These are phyloP conservation scores for Brachionus paranguensis DNA, from an alignment of 1,140 invertebrate genomes.

Conservation along the genomic window DNA sequence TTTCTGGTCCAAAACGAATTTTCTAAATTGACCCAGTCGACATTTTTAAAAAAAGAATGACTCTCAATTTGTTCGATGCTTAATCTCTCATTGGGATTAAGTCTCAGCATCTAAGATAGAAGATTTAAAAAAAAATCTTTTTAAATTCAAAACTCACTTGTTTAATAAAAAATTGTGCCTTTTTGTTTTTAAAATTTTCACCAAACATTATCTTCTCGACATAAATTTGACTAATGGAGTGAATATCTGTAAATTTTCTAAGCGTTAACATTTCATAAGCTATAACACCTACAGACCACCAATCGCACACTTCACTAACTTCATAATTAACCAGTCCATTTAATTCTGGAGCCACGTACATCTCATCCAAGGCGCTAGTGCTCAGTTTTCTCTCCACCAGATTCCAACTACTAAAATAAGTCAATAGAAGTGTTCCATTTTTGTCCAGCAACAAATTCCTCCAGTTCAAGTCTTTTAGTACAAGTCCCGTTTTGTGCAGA, in stretches of 20 bases:
- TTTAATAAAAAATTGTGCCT: background rate
- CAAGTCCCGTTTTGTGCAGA: background rate
- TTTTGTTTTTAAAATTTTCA: background rate
- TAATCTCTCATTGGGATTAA: background rate
- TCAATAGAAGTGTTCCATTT: background rate
- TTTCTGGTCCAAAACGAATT: background rate
- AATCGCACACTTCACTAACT: background rate
- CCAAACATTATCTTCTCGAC: background rate
- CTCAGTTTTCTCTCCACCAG: background rate
- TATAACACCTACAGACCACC: conserved; percentile 29
- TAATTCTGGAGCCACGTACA: background rate
- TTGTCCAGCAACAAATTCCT: background rate
- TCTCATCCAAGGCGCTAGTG: background rate
- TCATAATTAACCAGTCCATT: background rate
- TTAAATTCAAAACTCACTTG: background rate
- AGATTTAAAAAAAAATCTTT: background rate
- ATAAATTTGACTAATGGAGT: background rate
- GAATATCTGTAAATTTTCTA: background rate
- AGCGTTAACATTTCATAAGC: conserved; percentile 25
- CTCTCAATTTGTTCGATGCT: background rate
- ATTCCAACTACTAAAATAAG: conserved; percentile 31
- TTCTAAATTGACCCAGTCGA: conserved; percentile 28
- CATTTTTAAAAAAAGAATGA: background rate
- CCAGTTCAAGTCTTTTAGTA: background rate
- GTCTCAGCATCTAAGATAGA: background rate